Percentiles rank a stretch among this genome's conserved stretches.
These are phyloP conservation scores for Gymnodraco acuticeps DNA, from an alignment of 2,797 vertebrate species.

Conservation along the genomic window DNA sequence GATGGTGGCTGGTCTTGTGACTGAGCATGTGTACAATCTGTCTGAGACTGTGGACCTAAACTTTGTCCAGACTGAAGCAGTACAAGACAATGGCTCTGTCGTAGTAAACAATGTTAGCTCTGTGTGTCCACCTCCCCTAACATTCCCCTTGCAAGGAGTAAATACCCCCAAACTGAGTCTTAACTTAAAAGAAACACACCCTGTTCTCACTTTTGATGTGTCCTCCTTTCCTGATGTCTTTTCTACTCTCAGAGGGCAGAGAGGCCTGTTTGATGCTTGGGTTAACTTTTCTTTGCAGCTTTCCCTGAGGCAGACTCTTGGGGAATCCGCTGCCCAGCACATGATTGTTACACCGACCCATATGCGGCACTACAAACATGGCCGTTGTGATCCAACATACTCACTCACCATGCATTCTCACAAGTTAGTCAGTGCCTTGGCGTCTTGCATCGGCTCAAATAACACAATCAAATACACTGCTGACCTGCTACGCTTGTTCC, in stretches of 20 bases:
- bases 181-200: slow-evolving; percentile 61
- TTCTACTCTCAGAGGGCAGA: slow-evolving; percentile 78
- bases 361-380: slow-evolving; percentile 87
- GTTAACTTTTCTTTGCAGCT: slow-evolving; percentile 87
- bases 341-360: slow-evolving; percentile 87
- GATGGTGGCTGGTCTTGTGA: slow-evolving; percentile 85
- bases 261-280: slow-evolving; percentile 86
- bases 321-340: slow-evolving; percentile 72
- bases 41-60: slow-evolving; percentile 80
- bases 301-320: slow-evolving; percentile 82
- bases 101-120: slow-evolving; percentile 34
- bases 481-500: slow-evolving; percentile 80
- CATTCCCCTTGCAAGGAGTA: slow-evolving; percentile 68
- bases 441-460: slow-evolving; percentile 60
- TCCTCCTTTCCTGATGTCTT: slow-evolving; percentile 84
- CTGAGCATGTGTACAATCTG: slow-evolving; percentile 77
- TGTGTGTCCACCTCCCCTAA: slow-evolving; percentile 58
- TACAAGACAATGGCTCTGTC: slow-evolving; percentile 44
- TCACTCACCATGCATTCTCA: slow-evolving; percentile 78
- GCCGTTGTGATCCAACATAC: slow-evolving; percentile 88
- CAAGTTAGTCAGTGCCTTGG: slow-evolving; percentile 75
- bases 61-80: slow-evolving; percentile 34
- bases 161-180: slow-evolving; percentile 34
- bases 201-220: slow-evolving; percentile 84
- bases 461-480: slow-evolving; percentile 63